These are phyloP conservation scores for Chromis chromis DNA, from an alignment of 2,797 vertebrate species.

Conservation along the genomic window DNA sequence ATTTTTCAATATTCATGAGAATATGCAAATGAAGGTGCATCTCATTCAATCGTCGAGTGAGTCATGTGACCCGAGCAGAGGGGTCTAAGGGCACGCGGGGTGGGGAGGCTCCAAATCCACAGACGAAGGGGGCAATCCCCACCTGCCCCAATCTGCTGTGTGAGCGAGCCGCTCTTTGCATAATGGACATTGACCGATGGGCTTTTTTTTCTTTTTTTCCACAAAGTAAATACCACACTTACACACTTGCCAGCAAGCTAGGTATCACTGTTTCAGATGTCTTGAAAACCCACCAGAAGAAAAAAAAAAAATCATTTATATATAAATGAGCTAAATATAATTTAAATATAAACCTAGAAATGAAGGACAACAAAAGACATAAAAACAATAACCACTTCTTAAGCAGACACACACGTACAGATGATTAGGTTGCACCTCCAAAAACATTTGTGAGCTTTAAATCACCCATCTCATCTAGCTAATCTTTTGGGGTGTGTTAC, in stretches of 20 bases:
- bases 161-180: conserved; percentile 72
- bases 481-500: conserved; percentile 53
- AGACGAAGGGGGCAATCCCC: conserved; percentile 53
- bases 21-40: conserved; percentile 79
- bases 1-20: conserved; percentile 69
- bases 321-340: conserved; percentile 75
- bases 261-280: conserved; percentile 67
- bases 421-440: conserved; percentile 45
- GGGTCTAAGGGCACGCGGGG: conserved; percentile 77
- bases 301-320: conserved; percentile 31
- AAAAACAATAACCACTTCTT: conserved; percentile 46
- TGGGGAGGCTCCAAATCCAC: conserved; percentile 62
- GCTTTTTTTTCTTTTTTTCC: conserved; percentile 19
- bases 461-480: conserved; percentile 42
- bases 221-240: conserved; percentile 70
- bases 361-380: conserved; percentile 54
- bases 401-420: conserved; percentile 56
- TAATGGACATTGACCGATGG: conserved; percentile 72
- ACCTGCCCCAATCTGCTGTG: conserved; percentile 67
- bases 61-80: conserved; percentile 73
- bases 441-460: conserved; percentile 46
- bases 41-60: conserved; percentile 79
- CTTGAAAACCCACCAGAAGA: conserved; percentile 56
- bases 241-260: conserved; percentile 75
- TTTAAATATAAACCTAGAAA: conserved; percentile 82